phyloP scores from a whole-genome alignment of 2,113 vertebrate genomes.

The Siniperca knerii region DNA sequence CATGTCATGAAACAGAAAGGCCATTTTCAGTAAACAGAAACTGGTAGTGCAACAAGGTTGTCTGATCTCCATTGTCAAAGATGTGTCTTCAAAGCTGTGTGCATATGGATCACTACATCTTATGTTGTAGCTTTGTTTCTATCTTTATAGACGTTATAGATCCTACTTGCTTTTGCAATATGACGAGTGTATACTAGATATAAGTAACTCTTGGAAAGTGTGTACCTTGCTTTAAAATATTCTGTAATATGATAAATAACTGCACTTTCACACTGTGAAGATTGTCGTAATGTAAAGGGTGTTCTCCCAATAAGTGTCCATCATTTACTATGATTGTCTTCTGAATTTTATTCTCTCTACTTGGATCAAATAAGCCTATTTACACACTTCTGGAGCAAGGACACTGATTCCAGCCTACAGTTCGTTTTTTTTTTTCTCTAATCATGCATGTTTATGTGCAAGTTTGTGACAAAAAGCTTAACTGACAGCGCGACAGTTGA shows the following conservation, averaged over 20 bases:
- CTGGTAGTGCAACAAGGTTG: conserved; percentile 7
- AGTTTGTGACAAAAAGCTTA: conserved; percentile 79
- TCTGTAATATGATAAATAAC: not conserved
- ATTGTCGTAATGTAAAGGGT: conserved; percentile 25
- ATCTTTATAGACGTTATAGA: not conserved
- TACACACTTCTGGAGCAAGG: conserved; percentile 52
- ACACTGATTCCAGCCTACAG: conserved; percentile 63
- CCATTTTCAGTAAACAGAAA: conserved; percentile 45
- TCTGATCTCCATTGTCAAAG: conserved; percentile 19
- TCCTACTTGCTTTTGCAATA: not conserved
- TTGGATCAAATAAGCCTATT: conserved; percentile 56
- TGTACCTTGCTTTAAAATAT: not conserved
- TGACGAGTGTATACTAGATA: not conserved
- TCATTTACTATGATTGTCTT: not conserved
- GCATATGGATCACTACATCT: conserved; percentile 38
- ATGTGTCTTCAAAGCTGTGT: conserved; percentile 1
- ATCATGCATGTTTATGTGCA: conserved; percentile 75
- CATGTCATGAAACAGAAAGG: conserved; percentile 52
- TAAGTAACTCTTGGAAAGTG: not conserved
- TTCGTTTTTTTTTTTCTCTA: conserved; percentile 75
- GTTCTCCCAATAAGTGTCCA: conserved; percentile 8
- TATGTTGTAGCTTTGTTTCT: conserved; percentile 16
- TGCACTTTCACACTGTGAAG: not conserved
- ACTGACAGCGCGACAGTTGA: conserved; percentile 79
- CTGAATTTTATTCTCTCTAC: conserved; percentile 23